Conservation (phyloP, 2,888 invertebrate genomes). For the Muschampia plurimacula region DNA sequence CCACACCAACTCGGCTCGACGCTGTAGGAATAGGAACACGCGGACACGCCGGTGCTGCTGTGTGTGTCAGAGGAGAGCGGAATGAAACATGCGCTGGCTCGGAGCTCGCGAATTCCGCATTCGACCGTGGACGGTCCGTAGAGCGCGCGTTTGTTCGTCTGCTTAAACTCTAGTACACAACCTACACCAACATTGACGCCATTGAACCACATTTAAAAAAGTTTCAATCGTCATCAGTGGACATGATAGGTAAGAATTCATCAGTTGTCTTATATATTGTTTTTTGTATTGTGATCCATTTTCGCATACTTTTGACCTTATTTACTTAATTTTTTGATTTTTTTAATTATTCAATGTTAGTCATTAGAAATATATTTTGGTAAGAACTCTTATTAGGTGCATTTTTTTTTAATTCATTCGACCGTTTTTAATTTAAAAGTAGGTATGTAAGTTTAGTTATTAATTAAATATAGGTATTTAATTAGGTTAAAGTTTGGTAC, state of each 20-base stretch:
- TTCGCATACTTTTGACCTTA: not conserved
- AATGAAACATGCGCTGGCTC: slow-evolving; percentile 47
- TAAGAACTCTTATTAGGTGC: no score
- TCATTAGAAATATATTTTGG: no score
- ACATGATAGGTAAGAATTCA: slow-evolving; percentile 77
- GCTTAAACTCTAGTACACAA: slow-evolving; percentile 66
- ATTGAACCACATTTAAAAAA: slow-evolving; percentile 67
- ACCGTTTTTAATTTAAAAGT: no score
- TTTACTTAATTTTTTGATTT: no score
- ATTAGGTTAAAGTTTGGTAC: not conserved
- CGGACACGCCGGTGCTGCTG: slow-evolving; percentile 11
- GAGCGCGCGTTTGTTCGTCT: slow-evolving; percentile 64
- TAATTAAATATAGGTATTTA: not conserved
- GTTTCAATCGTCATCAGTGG: slow-evolving; percentile 64
- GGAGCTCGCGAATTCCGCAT: slow-evolving; percentile 64
- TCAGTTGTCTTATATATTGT: slow-evolving; percentile 26
- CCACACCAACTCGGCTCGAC: slow-evolving; percentile 16
- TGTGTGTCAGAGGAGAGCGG: slow-evolving; percentile 51
- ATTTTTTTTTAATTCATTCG: no score
- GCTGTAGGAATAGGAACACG: not conserved
- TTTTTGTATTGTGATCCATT: not conserved
- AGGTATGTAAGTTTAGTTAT: not conserved
- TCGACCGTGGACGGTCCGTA: slow-evolving; percentile 73
- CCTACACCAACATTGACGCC: slow-evolving; percentile 82
- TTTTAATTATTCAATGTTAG: no score